Evolutionary conservation across 2,888 invertebrate species (phyloP), one percentile per base, ranked within the genome.

Genomic region (Sepiola atlantica): DNA sequence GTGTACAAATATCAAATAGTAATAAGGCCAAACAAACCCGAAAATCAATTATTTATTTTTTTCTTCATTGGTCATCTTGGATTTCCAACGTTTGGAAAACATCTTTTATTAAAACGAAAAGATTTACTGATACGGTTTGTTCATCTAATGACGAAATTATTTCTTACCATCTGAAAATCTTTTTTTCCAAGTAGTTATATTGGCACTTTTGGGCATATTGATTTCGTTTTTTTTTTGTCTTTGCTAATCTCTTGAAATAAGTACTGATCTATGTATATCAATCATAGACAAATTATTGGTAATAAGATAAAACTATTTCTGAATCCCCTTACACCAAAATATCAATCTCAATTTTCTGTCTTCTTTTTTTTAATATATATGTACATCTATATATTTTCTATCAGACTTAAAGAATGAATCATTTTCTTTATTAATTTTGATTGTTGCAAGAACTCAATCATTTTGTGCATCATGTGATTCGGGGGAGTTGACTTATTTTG

Each of bases 231-330:
- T 77, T 77, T 77, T 57, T 57, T 55, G 2, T 57, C 24, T 77
- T 77, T n/a, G 77, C 14, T n/a, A n/a, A n/a, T 77, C 77, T 77
- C 77, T 77, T 77, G n/a, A 77, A 77, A 77, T 77, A 77, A n/a
- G 77, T 18, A 77, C n/a, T 77, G 77, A 32, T 77, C 77, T n/a
- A 77, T 77, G 77, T 77, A 77, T n/a, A 77, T 77, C 77, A 77
- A 77, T 77, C 77, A 77, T 77, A n/a, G n/a, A n/a, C 77, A 77
- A 77, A n/a, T 77, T 77, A 77, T 77, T n/a, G 77, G 77, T n/a
- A 77, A 77, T 77, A 77, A 16, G 77, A 77, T 77, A n/a, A 77
- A 77, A 77, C 77, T n/a, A n/a, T 32, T 77, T 77, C 32, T 77
- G n/a, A n/a, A 3, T n/a, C 16, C n/a, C 16, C 4, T 14, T 12